Conservation (phyloP, 2,888 invertebrate genomes). For the Apocheima hispidaria region DNA sequence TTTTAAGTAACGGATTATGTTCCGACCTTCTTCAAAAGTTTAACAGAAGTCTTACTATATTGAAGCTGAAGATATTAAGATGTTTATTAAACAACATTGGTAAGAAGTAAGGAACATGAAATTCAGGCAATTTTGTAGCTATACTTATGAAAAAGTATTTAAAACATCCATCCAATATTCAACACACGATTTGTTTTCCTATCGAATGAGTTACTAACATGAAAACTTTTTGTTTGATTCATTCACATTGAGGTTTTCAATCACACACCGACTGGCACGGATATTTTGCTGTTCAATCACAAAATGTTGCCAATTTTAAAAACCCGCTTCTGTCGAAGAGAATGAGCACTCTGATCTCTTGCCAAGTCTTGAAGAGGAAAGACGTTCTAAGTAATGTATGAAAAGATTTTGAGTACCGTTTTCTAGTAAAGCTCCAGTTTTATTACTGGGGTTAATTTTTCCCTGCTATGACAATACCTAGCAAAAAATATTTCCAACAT, state of each 20-base stretch:
- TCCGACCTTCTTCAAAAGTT: conserved; percentile 19
- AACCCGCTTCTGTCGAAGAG: conserved; percentile 2
- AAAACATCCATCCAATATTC: conserved; percentile 6
- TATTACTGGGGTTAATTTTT: not conserved
- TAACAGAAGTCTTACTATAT: conserved; percentile 2
- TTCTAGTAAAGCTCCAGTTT: not conserved
- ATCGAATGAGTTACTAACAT: conserved; percentile 18
- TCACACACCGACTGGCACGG: conserved; percentile 10
- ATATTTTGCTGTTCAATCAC: conserved; percentile 28
- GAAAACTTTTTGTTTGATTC: conserved; percentile 21
- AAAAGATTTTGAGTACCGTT: no score
- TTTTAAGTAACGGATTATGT: conserved; percentile 40
- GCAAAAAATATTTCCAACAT: not conserved
- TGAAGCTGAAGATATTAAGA: not conserved
- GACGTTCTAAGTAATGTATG: conserved; percentile 1
- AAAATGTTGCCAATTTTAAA: conserved; percentile 28
- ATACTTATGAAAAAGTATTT: no score
- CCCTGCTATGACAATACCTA: no score
- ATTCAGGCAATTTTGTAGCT: no score
- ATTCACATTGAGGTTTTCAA: conserved; percentile 12
- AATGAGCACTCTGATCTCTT: conserved; percentile 34
- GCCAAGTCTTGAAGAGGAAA: conserved; percentile 24
- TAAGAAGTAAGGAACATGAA: not conserved
- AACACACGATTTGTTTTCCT: conserved; percentile 9
- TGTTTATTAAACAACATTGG: conserved; percentile 1